Evolutionary conservation across 1,140 invertebrate species (phyloP).

Genomic region (Diachasmimorpha longicaudata): DNA sequence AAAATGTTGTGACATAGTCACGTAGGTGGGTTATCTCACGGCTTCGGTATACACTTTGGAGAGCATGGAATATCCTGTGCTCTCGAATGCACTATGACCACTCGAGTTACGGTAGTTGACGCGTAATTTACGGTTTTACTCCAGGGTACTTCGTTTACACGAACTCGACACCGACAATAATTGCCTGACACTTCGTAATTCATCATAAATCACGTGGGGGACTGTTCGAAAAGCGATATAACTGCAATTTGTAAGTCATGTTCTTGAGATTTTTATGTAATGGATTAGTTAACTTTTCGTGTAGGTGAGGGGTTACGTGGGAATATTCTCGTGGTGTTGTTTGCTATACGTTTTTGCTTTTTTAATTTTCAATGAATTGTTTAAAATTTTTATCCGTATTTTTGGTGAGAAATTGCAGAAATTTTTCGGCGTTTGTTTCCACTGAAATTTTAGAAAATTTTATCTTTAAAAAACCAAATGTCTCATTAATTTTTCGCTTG

Average conservation of each 20-base stretch:
- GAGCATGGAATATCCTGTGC: not conserved
- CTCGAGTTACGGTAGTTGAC: slow-evolving; percentile 13
- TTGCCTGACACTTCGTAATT: slow-evolving; percentile 4
- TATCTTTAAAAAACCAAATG: too few species aligned
- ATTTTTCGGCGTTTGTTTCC: too few species aligned
- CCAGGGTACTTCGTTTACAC: not conserved
- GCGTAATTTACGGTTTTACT: slow-evolving; percentile 19
- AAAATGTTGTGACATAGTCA: not conserved
- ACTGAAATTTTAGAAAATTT: too few species aligned
- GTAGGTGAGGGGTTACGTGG: too few species aligned
- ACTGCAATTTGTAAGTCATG: not conserved
- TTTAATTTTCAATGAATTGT: too few species aligned
- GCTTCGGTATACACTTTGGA: not conserved
- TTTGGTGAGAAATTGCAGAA: too few species aligned
- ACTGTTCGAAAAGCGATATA: not conserved
- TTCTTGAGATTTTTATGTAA: too few species aligned
- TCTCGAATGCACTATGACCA: not conserved
- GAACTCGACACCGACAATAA: not conserved
- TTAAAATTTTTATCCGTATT: too few species aligned
- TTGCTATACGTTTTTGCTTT: too few species aligned
- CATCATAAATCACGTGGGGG: not conserved
- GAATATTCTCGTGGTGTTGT: too few species aligned
- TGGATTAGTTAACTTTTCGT: too few species aligned
- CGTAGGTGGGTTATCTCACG: not conserved
- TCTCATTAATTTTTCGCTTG: too few species aligned